Conservation (phyloP, 2,113 vertebrate species). For the Sakesphorus luctuosus region DNA sequence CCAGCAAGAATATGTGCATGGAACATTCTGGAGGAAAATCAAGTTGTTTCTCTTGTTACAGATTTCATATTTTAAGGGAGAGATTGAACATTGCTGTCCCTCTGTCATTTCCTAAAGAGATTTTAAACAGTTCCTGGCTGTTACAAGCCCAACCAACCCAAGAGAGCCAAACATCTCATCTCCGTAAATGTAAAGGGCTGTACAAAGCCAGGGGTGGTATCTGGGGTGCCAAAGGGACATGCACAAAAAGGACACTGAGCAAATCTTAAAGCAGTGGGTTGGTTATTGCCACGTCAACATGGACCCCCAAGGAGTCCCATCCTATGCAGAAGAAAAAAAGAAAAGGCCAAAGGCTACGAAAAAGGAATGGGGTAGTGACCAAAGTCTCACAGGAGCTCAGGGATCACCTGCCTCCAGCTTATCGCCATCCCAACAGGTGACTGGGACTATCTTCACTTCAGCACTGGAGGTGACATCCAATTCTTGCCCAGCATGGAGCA, state of each 20-base stretch:
- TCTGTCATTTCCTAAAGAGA: background rate
- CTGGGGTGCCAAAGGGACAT: background rate
- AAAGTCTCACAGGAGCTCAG: background rate
- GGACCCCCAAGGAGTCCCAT: fast-evolving
- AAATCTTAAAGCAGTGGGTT: background rate
- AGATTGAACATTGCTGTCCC: background rate
- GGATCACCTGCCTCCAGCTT: background rate
- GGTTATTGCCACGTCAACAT: background rate
- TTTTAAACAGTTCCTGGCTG: background rate
- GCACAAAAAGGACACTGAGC: background rate
- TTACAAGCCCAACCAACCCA: background rate
- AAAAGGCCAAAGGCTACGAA: background rate
- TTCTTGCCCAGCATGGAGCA: background rate
- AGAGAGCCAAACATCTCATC: background rate
- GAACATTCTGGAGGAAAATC: background rate
- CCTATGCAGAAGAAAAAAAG: background rate
- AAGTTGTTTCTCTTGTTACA: background rate
- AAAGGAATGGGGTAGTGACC: background rate
- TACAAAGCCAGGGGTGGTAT: background rate
- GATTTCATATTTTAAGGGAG: background rate
- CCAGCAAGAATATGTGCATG: background rate
- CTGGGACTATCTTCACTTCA: background rate
- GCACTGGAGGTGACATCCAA: background rate
- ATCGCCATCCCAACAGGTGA: background rate
- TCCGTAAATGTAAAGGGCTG: background rate